Percentiles rank a stretch among this genome's conserved stretches.
Conservation (phyloP, 2,888 invertebrate genomes). For the Hylaea fasciaria region DNA sequence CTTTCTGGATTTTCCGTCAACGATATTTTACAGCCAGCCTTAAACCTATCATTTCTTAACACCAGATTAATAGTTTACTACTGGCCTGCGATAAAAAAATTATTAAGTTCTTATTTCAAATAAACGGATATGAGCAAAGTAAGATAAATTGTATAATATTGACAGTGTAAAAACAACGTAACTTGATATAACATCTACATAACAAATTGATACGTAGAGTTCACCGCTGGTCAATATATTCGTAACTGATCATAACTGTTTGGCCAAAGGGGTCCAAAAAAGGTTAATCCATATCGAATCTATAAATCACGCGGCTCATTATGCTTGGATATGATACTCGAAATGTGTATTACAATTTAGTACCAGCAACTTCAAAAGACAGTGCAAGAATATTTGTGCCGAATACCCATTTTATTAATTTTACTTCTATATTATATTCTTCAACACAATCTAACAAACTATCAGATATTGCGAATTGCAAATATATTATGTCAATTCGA, state of each 20-base stretch:
- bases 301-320: conserved; percentile 41
- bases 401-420: too few relatives aligned
- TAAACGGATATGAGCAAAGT: neutral
- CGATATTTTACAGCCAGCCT: too few relatives aligned
- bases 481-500: too few relatives aligned
- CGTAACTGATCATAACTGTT: conserved; percentile 54
- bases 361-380: neutral
- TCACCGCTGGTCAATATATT: conserved; percentile 59
- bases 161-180: conserved; percentile 1
- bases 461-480: too few relatives aligned
- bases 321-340: neutral
- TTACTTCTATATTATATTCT: too few relatives aligned
- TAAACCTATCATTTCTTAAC: too few relatives aligned
- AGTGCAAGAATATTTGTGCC: too few relatives aligned
- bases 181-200: conserved; percentile 17
- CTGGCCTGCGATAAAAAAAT: too few relatives aligned
- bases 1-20: too few relatives aligned
- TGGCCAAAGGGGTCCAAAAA: conserved; percentile 43
- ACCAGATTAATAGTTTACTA: too few relatives aligned
- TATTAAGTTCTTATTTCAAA: neutral
- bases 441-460: too few relatives aligned
- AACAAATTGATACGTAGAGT: conserved; percentile 40
- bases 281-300: conserved; percentile 49
- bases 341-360: neutral
- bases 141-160: conserved; percentile 14